Evolutionary conservation across 2,113 vertebrate species (phyloP).

Genomic region (Tiliqua scincoides): DNA sequence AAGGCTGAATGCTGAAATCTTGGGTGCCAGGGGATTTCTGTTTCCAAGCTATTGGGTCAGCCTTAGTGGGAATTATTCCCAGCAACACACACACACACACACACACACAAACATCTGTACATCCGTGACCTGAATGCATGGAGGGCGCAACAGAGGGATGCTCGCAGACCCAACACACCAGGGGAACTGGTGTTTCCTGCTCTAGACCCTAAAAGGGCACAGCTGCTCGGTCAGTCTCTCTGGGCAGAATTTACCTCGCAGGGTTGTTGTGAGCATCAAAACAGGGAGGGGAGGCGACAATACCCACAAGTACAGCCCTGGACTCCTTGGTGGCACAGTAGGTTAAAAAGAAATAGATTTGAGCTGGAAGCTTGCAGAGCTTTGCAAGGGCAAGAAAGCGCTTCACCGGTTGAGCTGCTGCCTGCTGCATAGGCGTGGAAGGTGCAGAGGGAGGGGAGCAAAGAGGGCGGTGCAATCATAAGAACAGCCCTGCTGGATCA

Average conservation of each 20-base stretch:
- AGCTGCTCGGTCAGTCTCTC: too few relatives aligned
- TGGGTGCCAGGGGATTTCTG: not conserved
- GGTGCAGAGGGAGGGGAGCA: not conserved
- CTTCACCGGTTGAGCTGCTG: not conserved
- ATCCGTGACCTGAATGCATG: not conserved
- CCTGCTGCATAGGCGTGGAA: not conserved
- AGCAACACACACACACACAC: not conserved
- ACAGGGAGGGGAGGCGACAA: not conserved
- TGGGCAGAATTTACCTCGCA: not conserved
- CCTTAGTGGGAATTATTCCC: not conserved
- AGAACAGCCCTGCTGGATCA: too few relatives aligned
- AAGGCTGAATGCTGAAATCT: not conserved
- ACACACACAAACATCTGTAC: not conserved
- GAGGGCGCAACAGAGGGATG: not conserved
- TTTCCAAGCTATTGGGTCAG: not conserved
- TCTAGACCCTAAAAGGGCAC: not conserved
- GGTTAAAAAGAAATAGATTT: not conserved
- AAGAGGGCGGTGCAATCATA: accelerated
- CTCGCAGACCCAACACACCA: not conserved
- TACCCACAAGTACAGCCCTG: not conserved
- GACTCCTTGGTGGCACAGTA: not conserved
- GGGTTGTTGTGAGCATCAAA: not conserved
- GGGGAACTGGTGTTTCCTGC: not conserved
- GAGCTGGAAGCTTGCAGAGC: not conserved
- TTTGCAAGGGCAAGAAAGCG: not conserved